Evolutionary conservation across 2,888 invertebrate species (phyloP).

Genomic region (Argyresthia goedartella): DNA sequence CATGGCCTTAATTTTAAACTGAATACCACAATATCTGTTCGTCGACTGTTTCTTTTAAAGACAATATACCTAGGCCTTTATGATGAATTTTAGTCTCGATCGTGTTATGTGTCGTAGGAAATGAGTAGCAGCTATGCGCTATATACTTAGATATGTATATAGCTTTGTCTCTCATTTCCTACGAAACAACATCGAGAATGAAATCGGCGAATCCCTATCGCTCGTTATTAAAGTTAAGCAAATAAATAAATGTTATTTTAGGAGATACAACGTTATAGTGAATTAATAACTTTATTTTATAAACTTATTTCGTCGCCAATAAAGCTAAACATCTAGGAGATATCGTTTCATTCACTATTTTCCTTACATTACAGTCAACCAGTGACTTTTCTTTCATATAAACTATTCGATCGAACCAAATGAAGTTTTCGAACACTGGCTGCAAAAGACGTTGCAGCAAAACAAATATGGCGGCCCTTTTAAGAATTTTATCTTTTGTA

Average conservation of each 20-base stretch:
- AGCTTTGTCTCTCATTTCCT: too few species aligned
- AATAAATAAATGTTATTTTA: neutral
- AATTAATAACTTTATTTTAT: neutral
- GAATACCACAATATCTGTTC: too few species aligned
- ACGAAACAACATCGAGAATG: too few species aligned
- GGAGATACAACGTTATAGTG: neutral
- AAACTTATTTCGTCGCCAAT: slow-evolving; percentile 57
- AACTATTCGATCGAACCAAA: slow-evolving; percentile 44
- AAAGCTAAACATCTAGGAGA: slow-evolving; percentile 78
- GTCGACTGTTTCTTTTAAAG: too few species aligned
- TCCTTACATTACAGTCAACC: slow-evolving; percentile 46
- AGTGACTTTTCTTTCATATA: slow-evolving; percentile 46
- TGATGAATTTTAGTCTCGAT: too few species aligned
- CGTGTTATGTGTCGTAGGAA: too few species aligned
- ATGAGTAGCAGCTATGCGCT: too few species aligned
- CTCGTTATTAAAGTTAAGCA: too few species aligned
- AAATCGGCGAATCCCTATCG: too few species aligned
- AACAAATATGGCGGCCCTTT: slow-evolving; percentile 43
- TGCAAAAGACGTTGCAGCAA: slow-evolving; percentile 44
- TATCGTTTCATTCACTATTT: slow-evolving; percentile 71
- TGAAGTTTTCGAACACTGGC: slow-evolving; percentile 44
- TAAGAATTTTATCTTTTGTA: slow-evolving; percentile 18
- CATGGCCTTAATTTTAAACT: too few species aligned
- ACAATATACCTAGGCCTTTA: too few species aligned
- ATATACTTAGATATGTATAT: too few species aligned